phyloP scores from a whole-genome alignment of 2,888 invertebrate species.

The Chaitophorus viminalis region DNA sequence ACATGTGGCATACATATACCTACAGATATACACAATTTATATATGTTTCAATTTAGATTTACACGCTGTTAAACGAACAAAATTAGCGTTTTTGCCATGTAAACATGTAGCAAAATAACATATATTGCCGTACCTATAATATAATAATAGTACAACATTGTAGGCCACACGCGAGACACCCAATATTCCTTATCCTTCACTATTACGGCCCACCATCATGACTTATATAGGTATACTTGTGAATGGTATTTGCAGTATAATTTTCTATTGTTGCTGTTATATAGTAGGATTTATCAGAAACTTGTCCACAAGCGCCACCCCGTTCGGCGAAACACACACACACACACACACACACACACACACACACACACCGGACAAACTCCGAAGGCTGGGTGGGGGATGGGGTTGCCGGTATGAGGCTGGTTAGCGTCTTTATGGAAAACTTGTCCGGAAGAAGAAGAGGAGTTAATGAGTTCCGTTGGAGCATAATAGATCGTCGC shows the following conservation, averaged over 20 bases:
- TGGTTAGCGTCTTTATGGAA: slow-evolving; percentile 49
- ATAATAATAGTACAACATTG: no score
- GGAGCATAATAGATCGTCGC: slow-evolving; percentile 60
- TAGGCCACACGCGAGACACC: no score
- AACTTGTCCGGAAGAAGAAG: slow-evolving; percentile 54
- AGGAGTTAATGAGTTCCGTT: slow-evolving; percentile 56
- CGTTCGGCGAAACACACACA: not conserved
- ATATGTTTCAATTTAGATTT: no score
- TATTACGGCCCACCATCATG: no score
- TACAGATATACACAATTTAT: no score
- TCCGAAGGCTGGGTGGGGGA: not conserved
- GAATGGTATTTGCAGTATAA: not conserved
- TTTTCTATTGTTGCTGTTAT: slow-evolving; percentile 45
- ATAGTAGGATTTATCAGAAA: slow-evolving; percentile 48
- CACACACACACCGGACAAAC: not conserved
- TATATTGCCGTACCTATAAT: no score
- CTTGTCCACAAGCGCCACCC: slow-evolving; percentile 6
- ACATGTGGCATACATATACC: no score
- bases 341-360: not conserved
- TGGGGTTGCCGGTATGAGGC: not conserved
- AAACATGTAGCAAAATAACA: no score
- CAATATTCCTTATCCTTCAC: no score
- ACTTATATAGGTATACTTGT: not conserved
- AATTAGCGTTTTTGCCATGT: no score
- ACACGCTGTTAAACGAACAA: no score